Evolutionary conservation across 1,140 invertebrate genomes (phyloP), one percentile per base, ranked within the genome.

Genomic region (Sesamia nonagrioides): DNA sequence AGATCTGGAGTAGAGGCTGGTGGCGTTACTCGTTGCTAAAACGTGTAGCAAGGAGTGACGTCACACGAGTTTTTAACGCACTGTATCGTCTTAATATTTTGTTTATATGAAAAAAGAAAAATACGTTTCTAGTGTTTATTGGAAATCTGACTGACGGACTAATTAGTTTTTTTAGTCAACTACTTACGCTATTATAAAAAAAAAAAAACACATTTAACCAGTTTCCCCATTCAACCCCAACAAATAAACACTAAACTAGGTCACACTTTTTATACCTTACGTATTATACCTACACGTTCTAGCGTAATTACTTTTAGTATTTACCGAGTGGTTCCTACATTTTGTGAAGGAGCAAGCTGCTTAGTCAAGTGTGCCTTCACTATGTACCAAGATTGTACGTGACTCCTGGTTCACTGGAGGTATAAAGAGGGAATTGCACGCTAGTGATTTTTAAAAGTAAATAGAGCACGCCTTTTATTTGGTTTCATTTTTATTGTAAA

Each of bases 401-500:
- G 72, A 74, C 72, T 60, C 33, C 7, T 27, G 56, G 5, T 60
- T 48, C 21, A 60, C 45, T 2, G 13, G 9, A 45, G 37, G 72
- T 61, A 60, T 74, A 74, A 60, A 37, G 35, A 50, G 54, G 42
- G 52, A 73, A 73, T 40, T 35, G 35, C 52, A 60, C 42, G 37
- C 11, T 61, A 40, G 56, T 60, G 72, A 74, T 74, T 74, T 60
- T 45, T 35, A 58, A 60, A 58, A 74, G 54, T 74, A 74, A 74
- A 74, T 42, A 74, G 21, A 35, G 18, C 17, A 18, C 17, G 37
- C 9, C 35, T 60, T 73, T 74, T 56, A 74, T 74, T 35, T 13
- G 50, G 71, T 60, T 74, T 45, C 21, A 74, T 74, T 18, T n/a
- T 13, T 72, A 18, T 40, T 58, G 48, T 42, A 42, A 45, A 40